These are phyloP conservation scores for Platycheirus rosarum DNA, from an alignment of 2,888 invertebrate genomes.

Conservation along the genomic window DNA sequence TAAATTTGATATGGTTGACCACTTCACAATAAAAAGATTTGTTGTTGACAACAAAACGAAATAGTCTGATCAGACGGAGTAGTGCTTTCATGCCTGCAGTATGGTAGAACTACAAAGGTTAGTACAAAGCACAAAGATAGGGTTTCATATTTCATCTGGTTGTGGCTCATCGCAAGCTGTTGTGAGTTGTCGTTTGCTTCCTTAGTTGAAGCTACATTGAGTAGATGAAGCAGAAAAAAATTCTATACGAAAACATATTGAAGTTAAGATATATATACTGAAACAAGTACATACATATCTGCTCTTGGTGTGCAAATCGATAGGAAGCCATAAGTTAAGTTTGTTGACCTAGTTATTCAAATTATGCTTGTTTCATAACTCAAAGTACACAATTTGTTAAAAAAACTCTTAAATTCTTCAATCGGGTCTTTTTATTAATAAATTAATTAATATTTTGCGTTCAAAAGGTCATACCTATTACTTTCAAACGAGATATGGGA, in stretches of 20 bases:
- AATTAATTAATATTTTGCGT: background rate
- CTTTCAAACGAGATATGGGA: background rate
- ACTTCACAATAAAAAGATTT: background rate
- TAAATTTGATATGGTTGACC: background rate
- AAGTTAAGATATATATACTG: background rate
- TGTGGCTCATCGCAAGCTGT: background rate
- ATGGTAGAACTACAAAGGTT: constrained; percentile 4
- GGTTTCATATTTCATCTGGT: constrained; percentile 37
- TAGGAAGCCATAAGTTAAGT: constrained; percentile 32
- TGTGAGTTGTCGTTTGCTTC: background rate
- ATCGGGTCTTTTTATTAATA: too few relatives aligned
- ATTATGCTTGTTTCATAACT: constrained; percentile 8
- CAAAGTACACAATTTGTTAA: too few relatives aligned
- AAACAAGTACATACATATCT: too few relatives aligned
- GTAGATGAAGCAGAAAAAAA: background rate
- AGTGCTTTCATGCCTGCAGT: constrained; percentile 15
- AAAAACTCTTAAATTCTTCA: too few relatives aligned
- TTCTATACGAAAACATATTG: constrained; percentile 19
- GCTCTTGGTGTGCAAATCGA: background rate
- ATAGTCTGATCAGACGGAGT: constrained; percentile 5
- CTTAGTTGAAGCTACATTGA: background rate
- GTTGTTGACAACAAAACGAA: background rate
- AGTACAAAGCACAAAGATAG: background rate
- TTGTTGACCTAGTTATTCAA: constrained; percentile 24
- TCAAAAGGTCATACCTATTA: constrained; percentile 5